Base-by-base conservation (phyloP, 2,888 invertebrate species). In the Teinopalpus imperialis region DNA sequence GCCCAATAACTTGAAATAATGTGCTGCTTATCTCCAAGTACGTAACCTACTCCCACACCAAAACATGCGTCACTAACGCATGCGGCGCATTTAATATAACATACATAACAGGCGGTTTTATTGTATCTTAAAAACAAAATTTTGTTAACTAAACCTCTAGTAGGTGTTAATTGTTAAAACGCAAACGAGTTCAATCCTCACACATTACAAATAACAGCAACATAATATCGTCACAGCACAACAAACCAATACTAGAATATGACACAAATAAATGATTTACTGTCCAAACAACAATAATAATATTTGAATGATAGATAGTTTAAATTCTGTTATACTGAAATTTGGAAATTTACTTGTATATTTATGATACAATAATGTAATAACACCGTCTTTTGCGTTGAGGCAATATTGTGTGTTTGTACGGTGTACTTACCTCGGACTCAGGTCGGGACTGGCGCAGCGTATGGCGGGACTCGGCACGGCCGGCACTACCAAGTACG, bases 401-500 rank as follows among this genome's bases (percentile, higher is more conserved):
- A n/a, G n/a, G n/a, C n/a, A n/a, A n/a, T n/a, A n/a, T n/a, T 9
- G 1, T 30, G 14, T 29, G 7, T 37, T 3, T 18, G 7, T 27
- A 16, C 26, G 29, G n/a, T 31, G 14, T 23, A 34, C 74, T 78
- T 90, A 96, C 96, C 97, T 96, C 61, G 97, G 90, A 71, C 96
- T 97, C 27, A 97, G 90, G 82, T 97, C 97, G 1, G 98, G 98
- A 56, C 97, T 97, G 20, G 97, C 97, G 78, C 97, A 98, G 41
- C 98, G 92, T 35, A 97, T 92, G 20, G 97, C 92, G 0, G 96
- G 95, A 69, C 94, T 95, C 0, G 96, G 95, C 50, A 95, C 94
- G 13, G 97, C 95, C 6, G 98, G 99, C 2, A 98, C 98, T 31
- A 99, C 95, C 40, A 98, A 92, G 88, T 98, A 99, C 3, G 98